These are phyloP conservation scores for Ibidorhyncha struthersii DNA, from an alignment of 2,113 vertebrate genomes.

Conservation along the genomic window DNA sequence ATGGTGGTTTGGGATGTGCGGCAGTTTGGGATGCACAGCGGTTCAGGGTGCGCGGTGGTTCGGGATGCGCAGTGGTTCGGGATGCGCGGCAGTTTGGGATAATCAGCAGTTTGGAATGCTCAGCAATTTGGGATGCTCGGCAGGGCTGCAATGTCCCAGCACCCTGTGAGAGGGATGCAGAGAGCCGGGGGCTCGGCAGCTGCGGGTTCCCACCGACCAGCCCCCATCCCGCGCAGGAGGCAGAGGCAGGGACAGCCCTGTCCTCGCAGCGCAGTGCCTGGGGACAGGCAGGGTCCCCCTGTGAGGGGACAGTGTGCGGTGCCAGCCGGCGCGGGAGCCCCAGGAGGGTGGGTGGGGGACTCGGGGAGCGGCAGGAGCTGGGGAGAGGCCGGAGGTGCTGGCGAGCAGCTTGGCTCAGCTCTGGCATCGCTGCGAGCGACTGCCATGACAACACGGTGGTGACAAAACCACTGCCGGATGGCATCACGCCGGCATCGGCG, in stretches of 20 bases:
- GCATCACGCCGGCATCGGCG: background rate
- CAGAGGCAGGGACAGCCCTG: background rate
- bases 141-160: background rate
- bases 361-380: background rate
- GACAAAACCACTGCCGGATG: conserved; percentile 3
- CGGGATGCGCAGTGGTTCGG: too few species aligned
- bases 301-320: fast-evolving
- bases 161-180: background rate
- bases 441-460: conserved; percentile 34
- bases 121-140: too few species aligned
- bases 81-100: too few species aligned
- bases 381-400: background rate
- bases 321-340: background rate
- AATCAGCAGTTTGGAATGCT: background rate
- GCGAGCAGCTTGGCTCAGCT: background rate
- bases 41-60: too few species aligned
- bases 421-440: background rate
- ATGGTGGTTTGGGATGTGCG: too few species aligned
- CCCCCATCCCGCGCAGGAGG: background rate
- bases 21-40: too few species aligned
- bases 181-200: fast-evolving
- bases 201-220: too few species aligned
- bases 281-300: background rate
- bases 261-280: background rate
- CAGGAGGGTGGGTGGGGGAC: fast-evolving